phyloP scores from a whole-genome alignment of 2,888 invertebrate genomes.

The Chloroclysta siterata region DNA sequence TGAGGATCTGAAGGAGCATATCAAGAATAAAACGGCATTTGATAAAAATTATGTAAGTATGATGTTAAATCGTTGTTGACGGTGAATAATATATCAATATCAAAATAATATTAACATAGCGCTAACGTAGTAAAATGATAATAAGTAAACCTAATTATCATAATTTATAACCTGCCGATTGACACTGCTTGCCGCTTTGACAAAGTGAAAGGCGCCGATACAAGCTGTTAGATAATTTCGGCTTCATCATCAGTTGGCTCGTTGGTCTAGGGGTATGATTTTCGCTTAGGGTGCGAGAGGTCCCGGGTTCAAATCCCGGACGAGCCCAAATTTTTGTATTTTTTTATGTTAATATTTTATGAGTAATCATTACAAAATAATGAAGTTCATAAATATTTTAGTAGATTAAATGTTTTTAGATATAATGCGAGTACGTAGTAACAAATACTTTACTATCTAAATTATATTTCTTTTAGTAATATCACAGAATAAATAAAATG shows the following conservation, averaged over 20 bases:
- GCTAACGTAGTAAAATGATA: too few relatives aligned
- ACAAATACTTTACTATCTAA: too few relatives aligned
- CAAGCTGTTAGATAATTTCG: conserved; percentile 12
- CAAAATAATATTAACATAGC: too few relatives aligned
- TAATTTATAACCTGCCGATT: too few relatives aligned
- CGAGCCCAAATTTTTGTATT: conserved; percentile 64
- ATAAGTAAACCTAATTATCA: too few relatives aligned
- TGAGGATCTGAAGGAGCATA: conserved; percentile 87
- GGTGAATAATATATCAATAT: too few relatives aligned
- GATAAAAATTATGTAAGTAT: conserved; percentile 76
- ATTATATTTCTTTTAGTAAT: too few relatives aligned
- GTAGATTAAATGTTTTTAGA: too few relatives aligned
- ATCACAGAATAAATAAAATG: too few relatives aligned
- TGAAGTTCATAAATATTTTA: too few relatives aligned
- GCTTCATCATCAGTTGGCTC: conserved; percentile 54
- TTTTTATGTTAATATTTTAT: neutral
- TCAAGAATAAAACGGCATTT: conserved; percentile 80
- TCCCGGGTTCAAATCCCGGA: conserved; percentile 84
- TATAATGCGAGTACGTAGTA: too few relatives aligned
- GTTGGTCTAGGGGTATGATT: conserved; percentile 85
- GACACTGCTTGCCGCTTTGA: neutral
- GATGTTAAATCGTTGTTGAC: neutral
- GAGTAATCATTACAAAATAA: too few relatives aligned
- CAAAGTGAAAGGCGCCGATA: conserved; percentile 19
- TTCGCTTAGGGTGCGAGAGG: conserved; percentile 85